phyloP scores from a whole-genome alignment of 2,113 vertebrate species.

The Numida meleagris region DNA sequence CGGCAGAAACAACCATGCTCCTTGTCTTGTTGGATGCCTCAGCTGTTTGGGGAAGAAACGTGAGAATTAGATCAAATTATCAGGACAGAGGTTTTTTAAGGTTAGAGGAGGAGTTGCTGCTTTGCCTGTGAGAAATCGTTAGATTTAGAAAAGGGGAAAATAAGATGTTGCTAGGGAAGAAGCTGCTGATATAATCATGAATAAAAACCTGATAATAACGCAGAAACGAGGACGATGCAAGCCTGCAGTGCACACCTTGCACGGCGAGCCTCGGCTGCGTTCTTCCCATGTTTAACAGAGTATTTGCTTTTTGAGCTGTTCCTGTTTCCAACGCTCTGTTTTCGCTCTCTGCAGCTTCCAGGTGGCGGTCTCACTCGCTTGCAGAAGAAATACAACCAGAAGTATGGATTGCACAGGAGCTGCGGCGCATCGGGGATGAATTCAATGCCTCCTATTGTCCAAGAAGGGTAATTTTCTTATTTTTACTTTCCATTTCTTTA shows the following conservation, averaged over 20 bases:
- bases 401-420: conserved; percentile 83
- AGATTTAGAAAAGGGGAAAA: neutral
- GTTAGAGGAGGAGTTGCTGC: neutral
- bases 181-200: neutral
- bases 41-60: neutral
- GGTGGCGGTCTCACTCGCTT: conserved; percentile 66
- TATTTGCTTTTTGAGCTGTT: accelerated
- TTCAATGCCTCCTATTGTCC: conserved; percentile 80
- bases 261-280: accelerated
- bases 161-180: neutral
- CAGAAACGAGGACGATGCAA: neutral
- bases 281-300: neutral
- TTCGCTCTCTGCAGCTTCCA: conserved; percentile 69
- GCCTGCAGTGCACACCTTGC: accelerated
- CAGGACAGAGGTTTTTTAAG: neutral
- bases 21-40: neutral
- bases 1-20: neutral
- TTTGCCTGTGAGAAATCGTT: neutral
- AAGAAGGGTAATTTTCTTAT: conserved; percentile 75
- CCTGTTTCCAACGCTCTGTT: neutral
- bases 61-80: neutral
- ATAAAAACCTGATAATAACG: neutral
- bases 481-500: conserved; percentile 5
- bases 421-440: conserved; percentile 90
- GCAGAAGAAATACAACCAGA: conserved; percentile 80